phyloP scores from a whole-genome alignment of 2,113 vertebrate genomes.

The Ictidomys tridecemlineatus region DNA sequence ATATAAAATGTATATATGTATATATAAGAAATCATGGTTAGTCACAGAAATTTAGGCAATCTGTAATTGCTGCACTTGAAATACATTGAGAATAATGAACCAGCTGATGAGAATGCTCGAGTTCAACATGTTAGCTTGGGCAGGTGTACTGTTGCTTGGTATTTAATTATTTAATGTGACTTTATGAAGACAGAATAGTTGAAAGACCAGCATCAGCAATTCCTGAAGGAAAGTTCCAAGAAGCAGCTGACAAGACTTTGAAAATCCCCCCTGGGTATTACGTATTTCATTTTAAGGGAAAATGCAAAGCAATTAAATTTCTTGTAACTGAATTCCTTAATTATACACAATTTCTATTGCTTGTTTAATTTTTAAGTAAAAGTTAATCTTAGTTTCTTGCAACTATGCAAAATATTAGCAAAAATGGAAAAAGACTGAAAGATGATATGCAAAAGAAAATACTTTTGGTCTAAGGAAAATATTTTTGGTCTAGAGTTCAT shows the following conservation, averaged over 20 bases:
- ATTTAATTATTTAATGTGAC: background rate
- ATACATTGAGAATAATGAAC: background rate
- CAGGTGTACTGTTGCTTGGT: background rate
- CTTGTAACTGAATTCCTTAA: constrained; percentile 44
- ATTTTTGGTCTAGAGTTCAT: background rate
- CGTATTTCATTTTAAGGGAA: constrained; percentile 45
- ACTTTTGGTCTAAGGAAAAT: background rate
- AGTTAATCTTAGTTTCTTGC: constrained; percentile 38
- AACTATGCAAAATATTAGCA: background rate
- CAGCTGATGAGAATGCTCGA: background rate
- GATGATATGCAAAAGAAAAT: background rate
- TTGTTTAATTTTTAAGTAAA: constrained; percentile 3
- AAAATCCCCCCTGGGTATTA: constrained; percentile 21
- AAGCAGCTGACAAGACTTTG: constrained; percentile 39
- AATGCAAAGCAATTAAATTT: constrained; percentile 42
- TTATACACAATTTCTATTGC: background rate
- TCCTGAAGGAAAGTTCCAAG: constrained; percentile 37
- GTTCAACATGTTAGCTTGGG: background rate
- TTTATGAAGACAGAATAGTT: constrained; percentile 18
- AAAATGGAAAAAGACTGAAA: background rate
- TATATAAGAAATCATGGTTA: background rate
- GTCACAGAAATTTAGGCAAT: background rate
- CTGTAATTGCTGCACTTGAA: background rate
- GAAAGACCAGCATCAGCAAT: background rate
- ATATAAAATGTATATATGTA: too few relatives aligned